Conservation (phyloP, 2,797 vertebrate species). For the Sebastes steindachneri region DNA sequence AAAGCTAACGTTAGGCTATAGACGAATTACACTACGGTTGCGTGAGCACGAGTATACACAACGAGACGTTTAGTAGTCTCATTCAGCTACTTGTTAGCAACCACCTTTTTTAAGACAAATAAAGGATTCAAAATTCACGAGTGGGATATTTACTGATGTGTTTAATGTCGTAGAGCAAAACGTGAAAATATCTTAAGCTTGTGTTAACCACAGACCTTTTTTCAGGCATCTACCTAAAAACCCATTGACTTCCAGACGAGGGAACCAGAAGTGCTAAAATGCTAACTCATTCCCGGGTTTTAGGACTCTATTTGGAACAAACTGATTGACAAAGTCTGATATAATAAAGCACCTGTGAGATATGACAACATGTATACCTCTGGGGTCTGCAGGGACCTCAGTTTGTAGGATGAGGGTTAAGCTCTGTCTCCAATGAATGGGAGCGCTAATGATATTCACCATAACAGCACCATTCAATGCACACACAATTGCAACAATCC, state of each 20-base stretch:
- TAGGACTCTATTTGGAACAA: background rate
- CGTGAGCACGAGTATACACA: too few species aligned
- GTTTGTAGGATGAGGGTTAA: background rate
- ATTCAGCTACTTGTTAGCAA: too few species aligned
- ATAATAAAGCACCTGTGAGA: background rate
- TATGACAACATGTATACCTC: background rate
- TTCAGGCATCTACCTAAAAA: background rate
- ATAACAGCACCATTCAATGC: slow-evolving; percentile 8
- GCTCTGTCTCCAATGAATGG: background rate
- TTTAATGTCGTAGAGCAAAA: background rate
- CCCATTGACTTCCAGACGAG: background rate
- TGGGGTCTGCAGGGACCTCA: background rate
- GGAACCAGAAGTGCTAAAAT: too few species aligned
- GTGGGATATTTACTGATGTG: too few species aligned
- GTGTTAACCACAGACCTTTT: background rate
- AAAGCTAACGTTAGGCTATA: too few species aligned
- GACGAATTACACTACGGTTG: too few species aligned
- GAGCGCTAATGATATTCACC: slow-evolving; percentile 1
- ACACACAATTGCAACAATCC: slow-evolving; percentile 12
- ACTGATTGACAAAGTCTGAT: too few species aligned
- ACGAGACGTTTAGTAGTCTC: too few species aligned
- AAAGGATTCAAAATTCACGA: too few species aligned
- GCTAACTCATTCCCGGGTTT: background rate
- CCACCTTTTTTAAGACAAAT: too few species aligned
- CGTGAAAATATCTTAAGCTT: too few species aligned